Percentiles rank a stretch among this genome's conserved stretches.
Evolutionary conservation across 2,888 invertebrate genomes (phyloP).

Genomic region (Prosapia bicincta): DNA sequence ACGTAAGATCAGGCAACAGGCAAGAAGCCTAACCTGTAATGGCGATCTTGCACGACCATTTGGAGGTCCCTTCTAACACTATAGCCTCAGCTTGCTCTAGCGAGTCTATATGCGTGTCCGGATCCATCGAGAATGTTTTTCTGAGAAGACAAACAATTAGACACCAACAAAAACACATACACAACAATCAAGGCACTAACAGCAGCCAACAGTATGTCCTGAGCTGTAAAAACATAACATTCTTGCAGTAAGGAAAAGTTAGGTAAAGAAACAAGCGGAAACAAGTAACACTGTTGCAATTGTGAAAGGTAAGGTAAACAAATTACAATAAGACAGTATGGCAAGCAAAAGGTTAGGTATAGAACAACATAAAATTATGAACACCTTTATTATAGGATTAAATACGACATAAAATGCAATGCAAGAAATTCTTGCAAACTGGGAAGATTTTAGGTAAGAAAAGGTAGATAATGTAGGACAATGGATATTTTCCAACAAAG

Average conservation of each 20-base stretch:
- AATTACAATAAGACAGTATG: too few species aligned
- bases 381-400: too few species aligned
- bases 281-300: too few species aligned
- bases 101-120: constrained; percentile 96
- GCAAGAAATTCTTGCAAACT: too few species aligned
- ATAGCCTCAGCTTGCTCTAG: constrained; percentile 96
- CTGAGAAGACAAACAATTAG: constrained; percentile 59
- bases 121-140: constrained; percentile 96
- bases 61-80: constrained; percentile 98
- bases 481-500: too few species aligned
- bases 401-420: too few species aligned
- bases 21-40: constrained; percentile 78
- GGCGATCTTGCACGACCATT: constrained; percentile 99
- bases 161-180: constrained; percentile 33
- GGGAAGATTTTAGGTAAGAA: too few species aligned
- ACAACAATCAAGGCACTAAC: constrained; percentile 25
- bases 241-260: background rate
- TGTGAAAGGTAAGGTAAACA: too few species aligned
- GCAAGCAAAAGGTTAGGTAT: too few species aligned
- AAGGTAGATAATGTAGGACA: too few species aligned
- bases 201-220: background rate
- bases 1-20: constrained; percentile 8
- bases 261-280: background rate
- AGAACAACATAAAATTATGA: too few species aligned
- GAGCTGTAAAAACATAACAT: background rate